Evolutionary conservation across 2,888 invertebrate genomes (phyloP).

Genomic region (Thereva nobilitata): DNA sequence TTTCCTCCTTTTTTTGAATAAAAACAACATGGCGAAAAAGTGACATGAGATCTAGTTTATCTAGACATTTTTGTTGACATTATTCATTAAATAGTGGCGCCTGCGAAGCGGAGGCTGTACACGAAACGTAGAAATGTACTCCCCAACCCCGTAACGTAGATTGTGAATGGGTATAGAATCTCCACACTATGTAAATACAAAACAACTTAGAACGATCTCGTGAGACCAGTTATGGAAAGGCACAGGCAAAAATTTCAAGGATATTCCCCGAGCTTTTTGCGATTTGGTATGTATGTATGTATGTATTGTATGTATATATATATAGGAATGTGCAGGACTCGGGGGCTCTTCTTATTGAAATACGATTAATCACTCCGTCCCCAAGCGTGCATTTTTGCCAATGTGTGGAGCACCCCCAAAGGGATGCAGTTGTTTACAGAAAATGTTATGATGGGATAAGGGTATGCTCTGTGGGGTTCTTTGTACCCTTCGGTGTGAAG

Average conservation of each 20-base stretch:
- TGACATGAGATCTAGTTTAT: background rate
- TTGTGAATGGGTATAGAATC: too few species aligned
- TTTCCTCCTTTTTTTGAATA: too few species aligned
- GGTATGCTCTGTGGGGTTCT: background rate
- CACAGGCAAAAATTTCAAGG: too few species aligned
- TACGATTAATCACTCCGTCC: constrained; percentile 38
- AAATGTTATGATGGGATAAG: constrained; percentile 9
- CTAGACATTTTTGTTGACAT: constrained; percentile 13
- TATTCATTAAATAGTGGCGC: constrained; percentile 28
- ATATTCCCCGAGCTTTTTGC: too few species aligned
- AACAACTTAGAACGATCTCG: too few species aligned
- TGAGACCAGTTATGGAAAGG: too few species aligned
- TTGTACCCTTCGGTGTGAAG: background rate
- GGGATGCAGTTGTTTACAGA: constrained; percentile 35
- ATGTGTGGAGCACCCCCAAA: constrained; percentile 24
- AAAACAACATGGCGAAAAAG: background rate
- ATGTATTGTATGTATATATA: too few species aligned
- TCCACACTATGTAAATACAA: too few species aligned
- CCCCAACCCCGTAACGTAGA: too few species aligned
- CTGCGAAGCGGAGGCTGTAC: background rate
- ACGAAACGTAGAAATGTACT: too few species aligned
- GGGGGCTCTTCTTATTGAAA: constrained; percentile 21
- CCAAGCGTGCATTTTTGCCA: constrained; percentile 24
- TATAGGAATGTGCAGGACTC: too few species aligned
- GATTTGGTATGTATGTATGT: too few species aligned